Percentiles rank a stretch among this genome's conserved stretches.
Evolutionary conservation across 2,797 vertebrate genomes (phyloP).

Genomic region (Myotis findleyi): DNA sequence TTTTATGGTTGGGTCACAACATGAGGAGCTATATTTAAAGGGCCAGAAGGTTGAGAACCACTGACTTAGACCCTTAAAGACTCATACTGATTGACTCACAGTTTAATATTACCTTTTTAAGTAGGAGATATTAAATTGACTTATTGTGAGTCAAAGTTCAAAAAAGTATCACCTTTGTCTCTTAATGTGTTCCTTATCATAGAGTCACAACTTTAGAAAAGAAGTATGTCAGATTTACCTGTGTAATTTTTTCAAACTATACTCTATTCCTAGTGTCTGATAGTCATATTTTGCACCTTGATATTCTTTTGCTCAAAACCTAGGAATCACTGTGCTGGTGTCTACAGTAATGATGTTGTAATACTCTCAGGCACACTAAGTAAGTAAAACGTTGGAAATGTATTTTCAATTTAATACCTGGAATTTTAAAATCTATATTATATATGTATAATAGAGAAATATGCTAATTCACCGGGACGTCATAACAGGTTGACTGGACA

Average conservation of each 20-base stretch:
- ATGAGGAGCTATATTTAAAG: too few species aligned
- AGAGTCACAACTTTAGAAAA: not conserved
- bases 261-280: not conserved
- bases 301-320: not conserved
- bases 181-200: not conserved
- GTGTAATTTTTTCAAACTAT: not conserved
- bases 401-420: not conserved
- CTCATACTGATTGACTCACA: not conserved
- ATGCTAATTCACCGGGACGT: too few species aligned
- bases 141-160: not conserved
- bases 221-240: not conserved
- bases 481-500: too few species aligned
- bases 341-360: not conserved
- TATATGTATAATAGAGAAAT: too few species aligned
- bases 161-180: not conserved
- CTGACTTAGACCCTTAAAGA: not conserved
- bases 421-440: not conserved
- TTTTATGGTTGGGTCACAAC: too few species aligned
- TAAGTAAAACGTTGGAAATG: not conserved
- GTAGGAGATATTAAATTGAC: not conserved
- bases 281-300: not conserved
- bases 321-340: not conserved
- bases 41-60: too few species aligned
- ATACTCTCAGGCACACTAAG: not conserved
- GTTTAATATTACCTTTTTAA: not conserved